Conservation (phyloP, 2,888 invertebrate species). For the Lydus trimaculatus region DNA sequence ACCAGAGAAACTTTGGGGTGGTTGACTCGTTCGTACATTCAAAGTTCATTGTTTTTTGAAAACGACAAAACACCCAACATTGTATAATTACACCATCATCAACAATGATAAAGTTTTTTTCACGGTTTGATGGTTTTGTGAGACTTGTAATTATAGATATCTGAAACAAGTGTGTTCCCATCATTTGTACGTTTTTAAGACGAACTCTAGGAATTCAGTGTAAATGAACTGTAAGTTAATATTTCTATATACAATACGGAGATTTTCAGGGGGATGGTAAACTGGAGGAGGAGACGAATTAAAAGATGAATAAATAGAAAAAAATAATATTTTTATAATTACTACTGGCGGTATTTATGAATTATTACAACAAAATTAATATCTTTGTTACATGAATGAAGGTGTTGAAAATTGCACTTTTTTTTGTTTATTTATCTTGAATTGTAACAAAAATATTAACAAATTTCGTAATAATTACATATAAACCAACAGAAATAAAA, state of each 20-base stretch:
- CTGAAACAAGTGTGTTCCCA: neutral
- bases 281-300: too few relatives aligned
- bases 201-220: neutral
- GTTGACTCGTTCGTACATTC: neutral
- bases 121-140: neutral
- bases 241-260: too few relatives aligned
- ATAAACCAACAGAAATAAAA: conserved; percentile 53
- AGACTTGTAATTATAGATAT: neutral
- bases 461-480: conserved; percentile 45
- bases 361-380: conserved; percentile 46
- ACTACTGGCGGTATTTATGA: conserved; percentile 53
- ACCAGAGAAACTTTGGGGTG: neutral
- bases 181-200: neutral
- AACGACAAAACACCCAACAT: neutral
- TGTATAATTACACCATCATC: neutral
- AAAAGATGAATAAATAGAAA: conserved; percentile 48
- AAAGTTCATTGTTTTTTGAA: neutral
- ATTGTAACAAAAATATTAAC: conserved; percentile 52
- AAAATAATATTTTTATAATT: conserved; percentile 49
- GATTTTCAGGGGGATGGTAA: too few relatives aligned
- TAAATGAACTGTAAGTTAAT: conserved; percentile 10
- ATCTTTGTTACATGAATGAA: conserved; percentile 46
- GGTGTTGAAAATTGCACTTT: conserved; percentile 46
- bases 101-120: neutral
- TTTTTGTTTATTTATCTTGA: neutral